Conservation (phyloP, 2,888 invertebrate species). For the Anthoptus insignis region DNA sequence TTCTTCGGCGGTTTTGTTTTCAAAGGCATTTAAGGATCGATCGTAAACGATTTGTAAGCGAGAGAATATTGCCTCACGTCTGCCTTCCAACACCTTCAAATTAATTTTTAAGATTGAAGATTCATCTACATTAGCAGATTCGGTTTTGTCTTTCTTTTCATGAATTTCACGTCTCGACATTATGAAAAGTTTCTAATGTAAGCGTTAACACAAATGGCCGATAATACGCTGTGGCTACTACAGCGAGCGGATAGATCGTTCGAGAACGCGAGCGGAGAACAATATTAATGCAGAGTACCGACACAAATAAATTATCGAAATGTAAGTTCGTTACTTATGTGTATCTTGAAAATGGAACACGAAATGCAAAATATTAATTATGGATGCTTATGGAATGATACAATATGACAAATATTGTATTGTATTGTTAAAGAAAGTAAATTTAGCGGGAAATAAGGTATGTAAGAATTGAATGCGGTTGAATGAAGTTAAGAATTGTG, state of each 20-base stretch:
- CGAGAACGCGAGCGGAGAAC: not conserved
- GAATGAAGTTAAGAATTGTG: too few species aligned
- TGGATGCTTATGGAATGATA: not conserved
- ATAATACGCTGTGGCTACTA: too few species aligned
- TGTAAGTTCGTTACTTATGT: not conserved
- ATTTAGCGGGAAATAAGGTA: not conserved
- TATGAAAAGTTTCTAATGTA: not conserved
- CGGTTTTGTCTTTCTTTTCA: too few species aligned
- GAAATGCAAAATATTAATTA: not conserved
- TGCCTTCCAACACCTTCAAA: not conserved
- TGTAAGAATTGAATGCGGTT: not conserved
- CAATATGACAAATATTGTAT: not conserved
- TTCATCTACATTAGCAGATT: not conserved
- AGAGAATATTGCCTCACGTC: not conserved
- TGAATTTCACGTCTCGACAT: not conserved
- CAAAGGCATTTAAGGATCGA: conserved; percentile 1
- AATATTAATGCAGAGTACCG: not conserved
- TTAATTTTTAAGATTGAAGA: not conserved
- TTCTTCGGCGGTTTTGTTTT: not conserved
- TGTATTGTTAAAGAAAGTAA: not conserved
- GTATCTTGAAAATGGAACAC: not conserved
- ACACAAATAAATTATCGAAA: not conserved
- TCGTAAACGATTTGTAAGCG: not conserved
- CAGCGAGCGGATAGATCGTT: not conserved
- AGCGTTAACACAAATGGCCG: not conserved